Base-by-base conservation (phyloP, 2,113 vertebrate genomes). In the Halcyon senegalensis region DNA sequence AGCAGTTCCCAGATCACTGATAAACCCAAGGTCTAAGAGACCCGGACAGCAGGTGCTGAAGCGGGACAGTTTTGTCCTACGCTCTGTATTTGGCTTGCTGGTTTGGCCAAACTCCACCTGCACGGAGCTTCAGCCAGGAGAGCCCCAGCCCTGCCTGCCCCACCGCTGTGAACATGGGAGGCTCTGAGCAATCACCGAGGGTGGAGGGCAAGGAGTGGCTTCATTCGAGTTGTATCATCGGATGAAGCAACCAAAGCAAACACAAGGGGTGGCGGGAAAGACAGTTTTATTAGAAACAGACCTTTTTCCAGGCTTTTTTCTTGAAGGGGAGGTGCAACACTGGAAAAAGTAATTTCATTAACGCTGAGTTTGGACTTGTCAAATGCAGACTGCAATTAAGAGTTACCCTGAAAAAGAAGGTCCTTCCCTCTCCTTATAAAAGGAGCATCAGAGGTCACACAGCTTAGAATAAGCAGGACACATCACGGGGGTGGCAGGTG, bases 61-160 rank as follows among this genome's bases (percentile, higher is more conserved):
- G 58, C 28, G 4, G 70, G 13, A 43, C 1, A 0, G 84, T 7
- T 39, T 33, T 7, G 33, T 19, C 31, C 4, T 0, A 4, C 1
- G 17, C 2, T 16, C 3, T 3, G 21, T 1, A 0, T 7, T 14
- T 8, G 3, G 11, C 28, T 41, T 9, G 31, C 59, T 17, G 18
- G 8, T 3, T 8, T 67, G 51, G 37, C n/a, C n/a, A 53, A 16
- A 44, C 12, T 31, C 62, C 8, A 68, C 53, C 48, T 2, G 19
- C 21, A 11, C 1, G 11, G 2, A 48, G 6, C 13, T 2, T 13
- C 70, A 18, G 41, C 9, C 15, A 9, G 48, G 51, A 84, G 59
- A 93, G 51, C 58, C 55, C 81, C 94, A 56, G 68, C 46, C 50
- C 89, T 62, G 55, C 28, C 27, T 3, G 11, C 6, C 55, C 33